Base-by-base conservation (phyloP, 23 tunicate species). In the Trididemnum miniatum region DNA sequence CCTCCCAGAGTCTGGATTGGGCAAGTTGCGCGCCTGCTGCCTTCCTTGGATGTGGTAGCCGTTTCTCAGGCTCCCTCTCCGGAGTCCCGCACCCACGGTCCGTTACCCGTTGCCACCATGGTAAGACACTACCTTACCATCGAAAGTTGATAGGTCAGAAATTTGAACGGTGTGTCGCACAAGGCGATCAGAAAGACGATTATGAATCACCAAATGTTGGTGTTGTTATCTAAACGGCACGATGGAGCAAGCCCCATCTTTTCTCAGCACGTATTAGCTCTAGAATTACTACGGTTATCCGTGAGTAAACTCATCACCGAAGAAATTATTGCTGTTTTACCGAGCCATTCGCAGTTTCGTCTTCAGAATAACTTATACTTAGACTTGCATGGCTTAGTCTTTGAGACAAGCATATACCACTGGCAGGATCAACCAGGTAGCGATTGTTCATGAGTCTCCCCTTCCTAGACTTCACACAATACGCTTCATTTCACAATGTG, bases 21-120 rank as follows among this genome's bases (percentile, higher is more conserved):
- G 85, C 80, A 85, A 85, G 65, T 85, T 80, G 85, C 89, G 89
- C 77, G 88, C 84, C 88, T 85, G 89, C 84, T 85, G 85, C 89
- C 89, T 85, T 85, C 89, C 89, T 80, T 85, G 65, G 85, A 85
- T 64, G 85, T 85, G 89, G 89, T 85, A 85, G 89, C 89, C 89
- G 89, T n/a, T n/a, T n/a, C n/a, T n/a, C n/a, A n/a, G n/a, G n/a
- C n/a, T n/a, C n/a, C n/a, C n/a, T n/a, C n/a, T n/a, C n/a, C n/a
- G n/a, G n/a, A n/a, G n/a, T n/a, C n/a, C n/a, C n/a, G n/a, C n/a
- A n/a, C n/a, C n/a, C 78, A 84, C 83, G 88, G 88, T 35, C 83
- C 83, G 83, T 84, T 67, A 84, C 83, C 88, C 88, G 88, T 82
- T 76, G 76, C 32, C 26, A 82, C 64, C 74, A 40, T 35, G 72